Conservation (phyloP, 2,113 vertebrate genomes). For the Muntiacus muntjak region DNA sequence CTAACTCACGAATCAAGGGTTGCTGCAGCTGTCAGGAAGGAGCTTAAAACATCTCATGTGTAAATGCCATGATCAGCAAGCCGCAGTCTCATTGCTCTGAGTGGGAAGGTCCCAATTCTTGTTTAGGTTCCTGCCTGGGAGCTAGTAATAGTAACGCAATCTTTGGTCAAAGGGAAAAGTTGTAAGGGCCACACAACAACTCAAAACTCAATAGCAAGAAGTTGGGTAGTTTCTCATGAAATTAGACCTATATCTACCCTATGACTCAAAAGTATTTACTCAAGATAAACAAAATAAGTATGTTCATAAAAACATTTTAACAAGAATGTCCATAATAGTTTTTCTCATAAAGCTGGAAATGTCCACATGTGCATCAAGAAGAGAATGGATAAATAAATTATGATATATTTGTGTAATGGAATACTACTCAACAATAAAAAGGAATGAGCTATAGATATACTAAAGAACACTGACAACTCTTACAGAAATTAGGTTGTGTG, state of each 20-base stretch:
- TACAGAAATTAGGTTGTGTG: background rate
- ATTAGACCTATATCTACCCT: background rate
- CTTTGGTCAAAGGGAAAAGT: background rate
- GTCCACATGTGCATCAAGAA: background rate
- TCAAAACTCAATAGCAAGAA: background rate
- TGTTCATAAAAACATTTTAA: background rate
- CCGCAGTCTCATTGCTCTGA: rapidly evolving
- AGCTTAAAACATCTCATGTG: background rate
- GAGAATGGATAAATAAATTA: background rate
- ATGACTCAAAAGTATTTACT: background rate
- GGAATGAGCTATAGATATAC: background rate
- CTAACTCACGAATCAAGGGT: background rate
- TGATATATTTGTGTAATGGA: background rate
- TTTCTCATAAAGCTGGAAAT: background rate
- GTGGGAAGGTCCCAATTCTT: background rate
- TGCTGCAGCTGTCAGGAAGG: background rate
- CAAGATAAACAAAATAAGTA: background rate
- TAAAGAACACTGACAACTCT: background rate
- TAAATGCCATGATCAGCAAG: background rate
- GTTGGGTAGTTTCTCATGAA: background rate
- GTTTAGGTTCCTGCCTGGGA: background rate
- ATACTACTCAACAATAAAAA: background rate
- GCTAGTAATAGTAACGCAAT: background rate
- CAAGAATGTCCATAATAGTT: background rate
- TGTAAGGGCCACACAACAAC: background rate